Evolutionary conservation across 2,797 vertebrate species (phyloP).

Genomic region (Macropodus opercularis): DNA sequence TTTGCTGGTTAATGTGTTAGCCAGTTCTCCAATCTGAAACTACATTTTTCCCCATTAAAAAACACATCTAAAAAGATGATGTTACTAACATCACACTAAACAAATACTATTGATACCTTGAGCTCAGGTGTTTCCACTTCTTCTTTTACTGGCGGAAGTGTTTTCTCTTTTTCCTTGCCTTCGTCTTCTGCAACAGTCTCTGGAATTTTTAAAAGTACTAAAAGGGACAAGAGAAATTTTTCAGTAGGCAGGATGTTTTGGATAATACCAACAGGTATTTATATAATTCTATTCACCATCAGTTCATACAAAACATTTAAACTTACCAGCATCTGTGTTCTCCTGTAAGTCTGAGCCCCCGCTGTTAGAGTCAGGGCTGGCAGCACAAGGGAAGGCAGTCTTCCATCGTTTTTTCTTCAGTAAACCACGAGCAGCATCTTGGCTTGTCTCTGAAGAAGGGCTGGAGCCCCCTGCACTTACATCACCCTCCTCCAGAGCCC

Average conservation of each 20-base stretch:
- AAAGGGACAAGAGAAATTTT: conserved; percentile 27
- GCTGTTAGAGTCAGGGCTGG: conserved; percentile 91
- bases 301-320: background rate
- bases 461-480: conserved; percentile 91
- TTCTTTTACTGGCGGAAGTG: conserved; percentile 75
- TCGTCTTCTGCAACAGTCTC: conserved; percentile 80
- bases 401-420: conserved; percentile 92
- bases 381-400: conserved; percentile 84
- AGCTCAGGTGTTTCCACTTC: conserved; percentile 88
- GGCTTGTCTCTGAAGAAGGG: conserved; percentile 91
- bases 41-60: conserved; percentile 63
- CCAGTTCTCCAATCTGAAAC: conserved; percentile 99
- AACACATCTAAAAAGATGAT: background rate
- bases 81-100: background rate
- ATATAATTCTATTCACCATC: background rate
- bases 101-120: conserved; percentile 81
- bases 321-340: conserved; percentile 69
- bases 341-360: conserved; percentile 87
- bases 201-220: conserved; percentile 68
- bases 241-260: background rate
- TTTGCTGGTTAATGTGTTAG: conserved; percentile 97
- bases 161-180: conserved; percentile 83
- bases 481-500: conserved; percentile 96
- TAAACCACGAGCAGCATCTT: conserved; percentile 82
- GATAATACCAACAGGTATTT: background rate